phyloP scores from a whole-genome alignment of 2,113 vertebrate species.

The Varanus salvator region DNA sequence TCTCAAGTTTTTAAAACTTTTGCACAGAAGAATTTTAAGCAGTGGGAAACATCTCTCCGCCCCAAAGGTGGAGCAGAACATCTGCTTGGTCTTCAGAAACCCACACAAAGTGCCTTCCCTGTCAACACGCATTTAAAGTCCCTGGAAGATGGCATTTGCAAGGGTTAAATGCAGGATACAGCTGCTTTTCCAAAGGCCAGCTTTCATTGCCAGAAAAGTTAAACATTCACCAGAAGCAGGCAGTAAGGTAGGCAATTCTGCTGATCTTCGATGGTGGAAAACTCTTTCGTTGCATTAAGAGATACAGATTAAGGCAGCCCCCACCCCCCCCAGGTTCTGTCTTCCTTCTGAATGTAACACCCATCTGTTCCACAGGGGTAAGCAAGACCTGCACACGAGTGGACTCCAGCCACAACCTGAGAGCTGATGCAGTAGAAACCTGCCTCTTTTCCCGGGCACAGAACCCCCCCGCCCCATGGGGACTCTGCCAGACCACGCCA shows the following conservation, averaged over 20 bases:
- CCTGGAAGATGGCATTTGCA: constrained; percentile 40
- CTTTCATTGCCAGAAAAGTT: constrained; percentile 14
- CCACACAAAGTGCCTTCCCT: background rate
- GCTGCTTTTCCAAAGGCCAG: constrained; percentile 25
- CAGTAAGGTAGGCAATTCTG: background rate
- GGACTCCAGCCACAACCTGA: background rate
- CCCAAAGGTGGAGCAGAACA: background rate
- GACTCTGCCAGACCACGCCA: background rate
- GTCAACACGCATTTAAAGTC: constrained; percentile 40
- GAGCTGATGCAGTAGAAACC: background rate
- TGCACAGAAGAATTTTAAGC: background rate
- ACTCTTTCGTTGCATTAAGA: background rate
- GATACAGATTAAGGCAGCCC: background rate
- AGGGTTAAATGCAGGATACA: constrained; percentile 18
- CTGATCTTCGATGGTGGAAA: background rate
- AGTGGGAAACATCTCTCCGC: background rate
- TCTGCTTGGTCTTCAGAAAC: background rate
- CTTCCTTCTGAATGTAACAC: background rate
- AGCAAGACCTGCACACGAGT: background rate
- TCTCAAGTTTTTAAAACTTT: background rate
- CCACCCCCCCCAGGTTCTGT: no score
- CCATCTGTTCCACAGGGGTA: background rate
- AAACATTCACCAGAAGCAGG: constrained; percentile 37
- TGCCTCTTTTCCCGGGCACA: background rate
- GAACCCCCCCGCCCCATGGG: background rate